Percentiles rank a stretch among this genome's conserved stretches.
These are phyloP conservation scores for Globodera ellingtonae DNA, from an alignment of 1,140 invertebrate species.

Conservation along the genomic window DNA sequence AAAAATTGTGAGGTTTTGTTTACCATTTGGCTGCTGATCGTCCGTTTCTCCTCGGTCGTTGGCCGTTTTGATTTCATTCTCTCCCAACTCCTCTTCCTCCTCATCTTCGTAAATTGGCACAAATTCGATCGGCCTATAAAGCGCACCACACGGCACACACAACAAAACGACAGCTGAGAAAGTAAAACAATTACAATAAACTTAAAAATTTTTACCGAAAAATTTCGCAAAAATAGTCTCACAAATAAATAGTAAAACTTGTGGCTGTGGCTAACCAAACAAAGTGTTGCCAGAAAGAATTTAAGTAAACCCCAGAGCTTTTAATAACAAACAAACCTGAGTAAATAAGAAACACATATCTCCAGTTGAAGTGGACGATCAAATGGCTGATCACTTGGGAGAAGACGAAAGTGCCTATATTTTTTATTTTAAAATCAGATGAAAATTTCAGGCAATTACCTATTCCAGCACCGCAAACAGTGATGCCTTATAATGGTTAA, in stretches of 20 bases:
- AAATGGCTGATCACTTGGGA: slow-evolving; percentile 66
- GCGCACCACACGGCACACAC: slow-evolving; percentile 79
- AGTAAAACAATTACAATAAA: neutral
- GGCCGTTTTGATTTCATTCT: slow-evolving; percentile 5
- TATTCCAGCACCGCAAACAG: slow-evolving; percentile 83
- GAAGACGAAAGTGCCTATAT: slow-evolving; percentile 75
- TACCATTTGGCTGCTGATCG: neutral
- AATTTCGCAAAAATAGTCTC: slow-evolving; percentile 12
- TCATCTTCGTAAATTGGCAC: slow-evolving; percentile 71
- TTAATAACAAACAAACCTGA: slow-evolving; percentile 69
- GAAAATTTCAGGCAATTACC: slow-evolving; percentile 50
- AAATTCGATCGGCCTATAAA: slow-evolving; percentile 74
- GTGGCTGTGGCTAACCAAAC: no score
- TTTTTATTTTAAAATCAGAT: neutral
- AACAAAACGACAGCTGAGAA: slow-evolving; percentile 49
- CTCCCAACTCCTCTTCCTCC: slow-evolving; percentile 44
- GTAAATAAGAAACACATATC: slow-evolving; percentile 76
- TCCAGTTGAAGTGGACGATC: slow-evolving; percentile 68
- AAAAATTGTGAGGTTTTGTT: neutral
- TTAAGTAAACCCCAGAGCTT: neutral
- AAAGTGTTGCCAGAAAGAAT: no score
- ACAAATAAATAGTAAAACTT: neutral
- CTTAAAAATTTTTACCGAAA: neutral
- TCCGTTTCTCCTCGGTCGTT: neutral
- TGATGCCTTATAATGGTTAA: slow-evolving; percentile 61